These are phyloP conservation scores for Lysandra bellargus DNA, from an alignment of 2,888 invertebrate genomes.

Conservation along the genomic window DNA sequence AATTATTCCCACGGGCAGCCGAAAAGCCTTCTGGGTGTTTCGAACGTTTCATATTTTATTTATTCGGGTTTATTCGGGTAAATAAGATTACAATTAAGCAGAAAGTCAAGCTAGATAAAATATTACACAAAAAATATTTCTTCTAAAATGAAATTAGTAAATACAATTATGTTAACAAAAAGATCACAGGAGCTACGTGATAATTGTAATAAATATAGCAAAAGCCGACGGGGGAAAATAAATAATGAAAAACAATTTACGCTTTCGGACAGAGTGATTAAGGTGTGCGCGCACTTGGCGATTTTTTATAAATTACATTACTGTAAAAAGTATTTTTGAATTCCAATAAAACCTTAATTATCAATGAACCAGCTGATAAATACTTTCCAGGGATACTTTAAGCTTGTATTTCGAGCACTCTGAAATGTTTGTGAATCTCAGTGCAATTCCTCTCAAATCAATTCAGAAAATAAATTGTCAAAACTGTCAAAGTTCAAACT, in stretches of 20 bases:
- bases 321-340: too few relatives aligned
- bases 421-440: too few relatives aligned
- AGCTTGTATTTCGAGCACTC: too few relatives aligned
- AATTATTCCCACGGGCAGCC: conserved; percentile 1
- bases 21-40: background rate
- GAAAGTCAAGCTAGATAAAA: background rate
- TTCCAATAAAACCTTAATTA: too few relatives aligned
- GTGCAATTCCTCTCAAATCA: too few relatives aligned
- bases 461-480: too few relatives aligned
- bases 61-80: background rate
- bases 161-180: conserved; percentile 17
- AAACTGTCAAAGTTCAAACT: too few relatives aligned
- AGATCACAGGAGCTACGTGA: conserved; percentile 28
- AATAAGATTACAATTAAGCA: background rate
- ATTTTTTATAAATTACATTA: background rate
- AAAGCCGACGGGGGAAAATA: conserved; percentile 18
- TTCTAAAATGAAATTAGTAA: conserved; percentile 1
- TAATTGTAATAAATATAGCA: conserved; percentile 33
- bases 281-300: conserved; percentile 2
- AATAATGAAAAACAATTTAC: conserved; percentile 30
- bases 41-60: background rate
- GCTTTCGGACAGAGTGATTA: conserved; percentile 14
- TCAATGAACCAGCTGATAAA: too few relatives aligned
- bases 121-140: background rate
- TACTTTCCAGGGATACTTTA: too few relatives aligned